A percentile compares a stretch with the other conserved stretches of the same genome.
Evolutionary conservation across 2,113 vertebrate genomes (phyloP).

Genomic region (Cygnus atratus): DNA sequence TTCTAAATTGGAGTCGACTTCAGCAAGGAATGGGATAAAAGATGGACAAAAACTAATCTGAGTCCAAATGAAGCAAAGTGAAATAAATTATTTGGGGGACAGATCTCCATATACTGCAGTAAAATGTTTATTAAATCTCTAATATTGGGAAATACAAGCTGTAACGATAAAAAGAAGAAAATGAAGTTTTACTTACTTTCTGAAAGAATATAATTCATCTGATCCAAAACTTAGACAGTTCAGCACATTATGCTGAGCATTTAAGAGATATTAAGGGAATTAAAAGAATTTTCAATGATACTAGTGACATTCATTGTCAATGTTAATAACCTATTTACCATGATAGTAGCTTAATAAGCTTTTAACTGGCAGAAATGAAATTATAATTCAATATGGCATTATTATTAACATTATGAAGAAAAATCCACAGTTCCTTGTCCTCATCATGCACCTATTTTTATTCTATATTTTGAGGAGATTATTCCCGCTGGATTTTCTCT

Average conservation of each 20-base stretch:
- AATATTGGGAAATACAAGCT: slow-evolving; percentile 3
- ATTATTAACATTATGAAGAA: slow-evolving; percentile 35
- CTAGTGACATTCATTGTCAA: slow-evolving; percentile 50
- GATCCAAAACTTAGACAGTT: neutral
- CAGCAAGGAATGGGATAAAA: neutral
- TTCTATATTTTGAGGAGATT: neutral
- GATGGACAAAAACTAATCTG: neutral
- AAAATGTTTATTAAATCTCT: slow-evolving; percentile 30
- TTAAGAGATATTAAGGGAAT: slow-evolving; percentile 53
- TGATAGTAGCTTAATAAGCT: slow-evolving; percentile 42
- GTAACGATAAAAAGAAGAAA: neutral
- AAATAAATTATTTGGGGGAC: slow-evolving; percentile 16
- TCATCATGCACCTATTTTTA: slow-evolving; percentile 45
- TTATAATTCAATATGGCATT: slow-evolving; percentile 35
- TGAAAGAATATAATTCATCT: neutral
- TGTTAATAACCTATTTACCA: slow-evolving; percentile 58
- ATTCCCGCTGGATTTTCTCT: neutral
- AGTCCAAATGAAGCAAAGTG: slow-evolving; percentile 1
- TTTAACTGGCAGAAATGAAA: slow-evolving; percentile 45
- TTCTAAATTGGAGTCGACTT: neutral
- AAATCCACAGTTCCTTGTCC: slow-evolving; percentile 35
- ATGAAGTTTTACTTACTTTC: neutral
- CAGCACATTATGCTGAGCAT: neutral
- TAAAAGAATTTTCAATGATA: slow-evolving; percentile 20
- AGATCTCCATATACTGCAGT: neutral